Evolutionary conservation across 2,113 vertebrate genomes (phyloP), one percentile per base, ranked within the genome.

Genomic region (Pelobates fuscus): DNA sequence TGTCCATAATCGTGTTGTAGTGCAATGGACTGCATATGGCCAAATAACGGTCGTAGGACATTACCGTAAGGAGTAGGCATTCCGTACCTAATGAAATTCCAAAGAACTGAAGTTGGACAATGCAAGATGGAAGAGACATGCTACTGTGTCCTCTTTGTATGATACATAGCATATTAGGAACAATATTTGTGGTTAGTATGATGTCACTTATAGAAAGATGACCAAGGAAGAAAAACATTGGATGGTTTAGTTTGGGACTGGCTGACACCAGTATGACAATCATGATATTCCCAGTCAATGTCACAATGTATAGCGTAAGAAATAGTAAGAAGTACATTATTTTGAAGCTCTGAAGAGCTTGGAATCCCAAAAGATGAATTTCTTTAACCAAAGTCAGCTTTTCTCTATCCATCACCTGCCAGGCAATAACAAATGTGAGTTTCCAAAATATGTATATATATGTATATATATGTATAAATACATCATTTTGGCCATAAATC

Each of bases 1-100:
- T 2, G 12, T 2, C 71, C 70, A 79, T 77, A 2, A 71, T 79
- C 12, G 21, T 49, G 41, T 41, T 60, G 6, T 79, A 79, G 8
- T 23, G 74, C 26, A 79, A 52, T 4, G 78, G 78, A 4, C 32
- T 65, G 6, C 71, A 77, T 26, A 79, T 77, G 24, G 78, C 78
- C 18, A 17, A 8, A 17, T 75, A 75, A 2, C 77, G 54, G 27
- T 78, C 70, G n/a, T 68, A 78, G 17, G 71, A 67, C 73, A 79
- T 79, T 29, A 71, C 68, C 7, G 73, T 52, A 18, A 79, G 55
- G 23, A 77, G 57, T 3, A 63, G 18, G 37, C 30, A 37, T 21
- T 37, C 60, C 12, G n/a, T 63, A n/a, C 26, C 14, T 15, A 18
- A 15, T 3, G 17, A 52, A 17, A 49, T 17, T 14, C 44, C 44